Percentiles rank a stretch among this genome's conserved stretches.
These are phyloP conservation scores for Cirrhinus molitorella DNA, from an alignment of 2,797 vertebrate species.

Conservation along the genomic window DNA sequence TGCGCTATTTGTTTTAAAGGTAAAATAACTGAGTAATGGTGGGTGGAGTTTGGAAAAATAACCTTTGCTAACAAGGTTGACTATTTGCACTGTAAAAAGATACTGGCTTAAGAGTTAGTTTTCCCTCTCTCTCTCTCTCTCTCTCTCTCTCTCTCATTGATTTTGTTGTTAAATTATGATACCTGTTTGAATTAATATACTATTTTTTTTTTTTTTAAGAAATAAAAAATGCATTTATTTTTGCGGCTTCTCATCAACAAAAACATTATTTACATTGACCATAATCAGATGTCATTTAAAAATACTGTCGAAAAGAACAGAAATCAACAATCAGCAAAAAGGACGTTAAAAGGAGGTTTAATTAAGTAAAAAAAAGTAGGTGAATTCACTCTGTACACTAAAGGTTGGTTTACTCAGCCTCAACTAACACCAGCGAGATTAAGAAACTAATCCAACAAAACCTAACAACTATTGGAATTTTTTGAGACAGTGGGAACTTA, in stretches of 20 bases:
- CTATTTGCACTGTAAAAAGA: not conserved
- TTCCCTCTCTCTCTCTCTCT: not conserved
- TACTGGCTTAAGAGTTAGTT: not conserved
- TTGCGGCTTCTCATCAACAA: not conserved
- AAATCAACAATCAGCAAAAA: not conserved
- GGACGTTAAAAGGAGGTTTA: not conserved
- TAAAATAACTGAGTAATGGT: not conserved
- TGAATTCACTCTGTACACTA: not conserved
- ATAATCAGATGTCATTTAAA: not conserved
- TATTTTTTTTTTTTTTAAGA: not conserved
- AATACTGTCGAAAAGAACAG: not conserved
- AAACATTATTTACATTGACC: not conserved
- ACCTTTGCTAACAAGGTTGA: not conserved
- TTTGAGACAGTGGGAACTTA: not conserved
- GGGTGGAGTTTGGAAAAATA: not conserved
- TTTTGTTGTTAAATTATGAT: not conserved
- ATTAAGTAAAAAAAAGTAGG: not conserved
- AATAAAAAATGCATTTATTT: not conserved
- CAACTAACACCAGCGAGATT: not conserved
- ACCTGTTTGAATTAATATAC: not conserved
- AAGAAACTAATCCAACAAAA: not conserved
- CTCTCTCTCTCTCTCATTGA: not conserved
- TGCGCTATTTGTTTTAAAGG: not conserved
- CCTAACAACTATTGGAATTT: constrained; percentile 25
- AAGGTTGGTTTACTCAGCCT: not conserved